Conservation (phyloP, 2,888 invertebrate genomes). For the Conus canariensis region DNA sequence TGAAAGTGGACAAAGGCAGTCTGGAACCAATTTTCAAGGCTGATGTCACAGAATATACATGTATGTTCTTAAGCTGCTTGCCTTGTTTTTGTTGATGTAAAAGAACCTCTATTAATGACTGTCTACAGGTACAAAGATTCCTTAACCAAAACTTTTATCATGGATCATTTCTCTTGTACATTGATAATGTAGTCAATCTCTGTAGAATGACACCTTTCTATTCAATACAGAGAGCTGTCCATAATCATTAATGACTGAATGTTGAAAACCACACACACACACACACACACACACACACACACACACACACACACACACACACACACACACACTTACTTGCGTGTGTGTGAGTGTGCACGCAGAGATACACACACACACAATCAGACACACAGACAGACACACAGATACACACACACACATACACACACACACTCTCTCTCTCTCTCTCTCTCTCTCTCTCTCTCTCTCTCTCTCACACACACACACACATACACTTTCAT, state of each 20-base stretch:
- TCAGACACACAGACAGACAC: neutral
- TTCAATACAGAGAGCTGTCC: neutral
- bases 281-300: neutral
- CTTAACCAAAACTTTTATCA: too few relatives aligned
- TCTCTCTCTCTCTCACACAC: too few relatives aligned
- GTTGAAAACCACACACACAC: neutral
- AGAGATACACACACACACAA: neutral
- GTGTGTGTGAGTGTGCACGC: too few relatives aligned
- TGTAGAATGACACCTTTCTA: neutral
- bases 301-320: neutral
- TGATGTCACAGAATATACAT: conserved; percentile 62
- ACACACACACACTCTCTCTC: neutral
- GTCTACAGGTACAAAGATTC: too few relatives aligned
- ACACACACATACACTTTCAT: too few relatives aligned
- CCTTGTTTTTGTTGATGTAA: neutral
- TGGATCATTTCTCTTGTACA: too few relatives aligned
- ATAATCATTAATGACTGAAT: too few relatives aligned
- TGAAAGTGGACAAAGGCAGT: conserved; percentile 65
- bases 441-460: too few relatives aligned
- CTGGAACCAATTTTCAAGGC: conserved; percentile 70
- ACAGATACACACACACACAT: neutral
- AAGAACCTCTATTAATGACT: too few relatives aligned
- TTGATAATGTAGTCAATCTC: too few relatives aligned
- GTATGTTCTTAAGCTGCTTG: conserved; percentile 57
- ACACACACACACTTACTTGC: too few relatives aligned